phyloP scores from a whole-genome alignment of 2,113 vertebrate genomes.

The Leucoraja erinaceus region DNA sequence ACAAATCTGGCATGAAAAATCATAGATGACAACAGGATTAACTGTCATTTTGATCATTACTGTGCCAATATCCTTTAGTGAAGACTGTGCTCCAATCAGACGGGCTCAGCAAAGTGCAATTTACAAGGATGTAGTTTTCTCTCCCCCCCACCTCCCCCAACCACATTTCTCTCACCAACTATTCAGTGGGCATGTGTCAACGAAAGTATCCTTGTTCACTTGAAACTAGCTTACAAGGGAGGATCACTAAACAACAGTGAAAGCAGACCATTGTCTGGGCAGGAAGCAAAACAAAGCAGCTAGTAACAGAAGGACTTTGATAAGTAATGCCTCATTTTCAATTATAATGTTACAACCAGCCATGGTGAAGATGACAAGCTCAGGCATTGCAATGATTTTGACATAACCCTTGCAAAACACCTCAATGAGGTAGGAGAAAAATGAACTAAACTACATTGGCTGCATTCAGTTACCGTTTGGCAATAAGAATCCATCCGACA shows the following conservation, averaged over 20 bases:
- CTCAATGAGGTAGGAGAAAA: neutral
- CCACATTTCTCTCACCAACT: neutral
- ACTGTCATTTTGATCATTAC: neutral
- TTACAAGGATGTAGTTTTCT: neutral
- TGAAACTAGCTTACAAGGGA: neutral
- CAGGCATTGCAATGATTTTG: constrained; percentile 30
- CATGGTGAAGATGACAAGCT: neutral
- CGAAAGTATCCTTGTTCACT: neutral
- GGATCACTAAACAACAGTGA: neutral
- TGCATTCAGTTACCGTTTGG: neutral
- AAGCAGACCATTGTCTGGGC: neutral
- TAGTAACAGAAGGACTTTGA: neutral
- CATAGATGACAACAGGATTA: constrained; percentile 10
- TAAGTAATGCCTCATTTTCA: neutral
- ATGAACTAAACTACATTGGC: neutral
- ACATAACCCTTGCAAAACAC: neutral
- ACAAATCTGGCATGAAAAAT: constrained; percentile 28
- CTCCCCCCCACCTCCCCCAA: too few relatives aligned
- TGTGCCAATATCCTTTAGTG: neutral
- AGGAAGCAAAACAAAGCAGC: neutral
- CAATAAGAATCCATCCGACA: neutral
- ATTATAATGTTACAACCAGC: neutral
- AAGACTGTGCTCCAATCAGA: neutral
- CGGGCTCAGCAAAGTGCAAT: neutral
- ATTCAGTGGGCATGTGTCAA: neutral